A percentile compares a stretch with the other conserved stretches of the same genome.
These are phyloP conservation scores for Galbula dea DNA, from an alignment of 2,113 vertebrate genomes.

Conservation along the genomic window DNA sequence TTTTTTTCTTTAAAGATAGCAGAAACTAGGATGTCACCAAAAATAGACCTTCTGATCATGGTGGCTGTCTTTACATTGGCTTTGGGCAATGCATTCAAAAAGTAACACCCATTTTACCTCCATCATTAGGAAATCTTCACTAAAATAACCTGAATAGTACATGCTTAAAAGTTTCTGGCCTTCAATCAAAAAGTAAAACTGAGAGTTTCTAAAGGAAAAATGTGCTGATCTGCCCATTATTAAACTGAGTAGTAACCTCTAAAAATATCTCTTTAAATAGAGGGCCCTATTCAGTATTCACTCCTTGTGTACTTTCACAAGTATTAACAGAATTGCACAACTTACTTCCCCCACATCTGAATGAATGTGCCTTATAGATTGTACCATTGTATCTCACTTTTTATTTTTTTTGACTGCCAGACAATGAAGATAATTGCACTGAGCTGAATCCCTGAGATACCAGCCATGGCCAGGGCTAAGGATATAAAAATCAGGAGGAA, in stretches of 20 bases:
- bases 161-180: background rate
- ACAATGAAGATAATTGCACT: background rate
- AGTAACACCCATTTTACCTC: background rate
- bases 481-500: background rate
- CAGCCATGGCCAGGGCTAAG: accelerated
- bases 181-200: background rate
- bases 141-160: background rate
- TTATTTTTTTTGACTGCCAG: background rate
- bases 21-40: constrained; percentile 16
- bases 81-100: constrained; percentile 35
- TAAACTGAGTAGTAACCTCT: background rate
- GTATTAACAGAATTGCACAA: background rate
- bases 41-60: constrained; percentile 40
- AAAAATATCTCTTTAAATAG: background rate
- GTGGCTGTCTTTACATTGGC: background rate
- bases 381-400: background rate
- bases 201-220: background rate
- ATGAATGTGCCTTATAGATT: background rate
- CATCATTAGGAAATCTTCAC: constrained; percentile 16
- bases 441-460: background rate
- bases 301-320: background rate
- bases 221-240: background rate
- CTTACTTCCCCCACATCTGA: background rate
- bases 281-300: background rate
- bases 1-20: constrained; percentile 26